A percentile compares a stretch with the other conserved stretches of the same genome.
Conservation (phyloP, 2,113 vertebrate genomes). For the Bubo blakistoni region DNA sequence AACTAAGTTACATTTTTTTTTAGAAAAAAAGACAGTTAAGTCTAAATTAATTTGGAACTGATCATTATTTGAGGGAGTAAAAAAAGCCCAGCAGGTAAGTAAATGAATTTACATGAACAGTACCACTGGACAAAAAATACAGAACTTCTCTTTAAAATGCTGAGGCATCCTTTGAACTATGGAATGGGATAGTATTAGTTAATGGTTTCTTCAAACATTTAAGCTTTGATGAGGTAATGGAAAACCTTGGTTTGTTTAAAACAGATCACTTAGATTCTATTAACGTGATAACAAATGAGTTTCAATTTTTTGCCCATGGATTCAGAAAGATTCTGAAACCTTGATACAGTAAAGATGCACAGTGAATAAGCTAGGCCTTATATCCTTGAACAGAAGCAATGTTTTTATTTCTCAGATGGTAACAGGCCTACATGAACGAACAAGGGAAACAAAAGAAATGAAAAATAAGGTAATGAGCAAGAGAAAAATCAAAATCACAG, state of each 20-base stretch:
- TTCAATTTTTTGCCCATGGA: slow-evolving; percentile 67
- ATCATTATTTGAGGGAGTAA: neutral
- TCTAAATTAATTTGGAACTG: neutral
- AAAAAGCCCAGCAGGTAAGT: slow-evolving; percentile 23
- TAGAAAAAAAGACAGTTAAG: neutral
- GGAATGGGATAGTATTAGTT: neutral
- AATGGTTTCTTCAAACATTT: slow-evolving; percentile 8
- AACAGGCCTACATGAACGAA: slow-evolving; percentile 68
- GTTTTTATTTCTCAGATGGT: slow-evolving; percentile 65
- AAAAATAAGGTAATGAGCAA: slow-evolving; percentile 75
- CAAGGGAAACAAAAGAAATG: slow-evolving; percentile 74
- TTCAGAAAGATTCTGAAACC: slow-evolving; percentile 69
- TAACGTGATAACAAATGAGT: slow-evolving; percentile 12
- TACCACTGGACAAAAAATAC: slow-evolving; percentile 42
- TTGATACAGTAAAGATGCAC: slow-evolving; percentile 56
- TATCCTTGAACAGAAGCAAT: slow-evolving; percentile 98
- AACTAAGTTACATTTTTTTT: neutral
- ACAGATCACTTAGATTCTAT: slow-evolving; percentile 21
- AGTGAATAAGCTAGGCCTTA: slow-evolving; percentile 83
- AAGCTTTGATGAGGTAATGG: slow-evolving; percentile 39
- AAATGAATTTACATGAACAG: slow-evolving; percentile 6
- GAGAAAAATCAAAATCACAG: slow-evolving; percentile 71
- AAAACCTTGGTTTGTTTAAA: slow-evolving; percentile 70
- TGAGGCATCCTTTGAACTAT: slow-evolving; percentile 31
- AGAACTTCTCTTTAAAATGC: slow-evolving; percentile 20